Conservation (phyloP, 1,140 invertebrate species). For the Lucilia cuprina region DNA sequence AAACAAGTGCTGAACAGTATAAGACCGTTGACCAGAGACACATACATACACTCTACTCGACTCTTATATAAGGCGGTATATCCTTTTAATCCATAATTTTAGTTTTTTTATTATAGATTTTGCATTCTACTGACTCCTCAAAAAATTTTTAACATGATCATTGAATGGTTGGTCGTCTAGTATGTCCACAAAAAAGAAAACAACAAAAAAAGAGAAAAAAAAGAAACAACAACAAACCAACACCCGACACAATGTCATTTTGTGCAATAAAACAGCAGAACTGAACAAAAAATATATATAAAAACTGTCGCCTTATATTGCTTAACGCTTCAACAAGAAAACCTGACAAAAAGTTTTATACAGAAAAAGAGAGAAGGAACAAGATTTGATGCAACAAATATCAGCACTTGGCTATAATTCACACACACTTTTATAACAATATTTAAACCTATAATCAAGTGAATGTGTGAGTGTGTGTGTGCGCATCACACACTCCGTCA, state of each 20-base stretch:
- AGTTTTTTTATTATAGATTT: not conserved
- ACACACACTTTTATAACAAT: not conserved
- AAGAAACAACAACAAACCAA: conserved; percentile 17
- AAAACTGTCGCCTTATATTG: conserved; percentile 22
- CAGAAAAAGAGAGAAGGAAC: not conserved
- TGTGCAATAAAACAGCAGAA: not conserved
- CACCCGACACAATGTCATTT: conserved; percentile 26
- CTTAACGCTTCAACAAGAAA: conserved; percentile 1
- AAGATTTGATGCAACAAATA: conserved; percentile 7
- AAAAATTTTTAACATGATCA: not conserved
- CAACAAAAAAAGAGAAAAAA: not conserved
- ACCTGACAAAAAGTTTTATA: not conserved
- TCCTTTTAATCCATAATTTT: conserved; percentile 26
- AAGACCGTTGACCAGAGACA: not conserved
- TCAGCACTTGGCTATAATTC: conserved; percentile 1
- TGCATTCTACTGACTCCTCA: not conserved
- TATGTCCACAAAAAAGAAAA: not conserved
- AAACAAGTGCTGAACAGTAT: conserved; percentile 17
- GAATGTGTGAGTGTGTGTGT: not conserved
- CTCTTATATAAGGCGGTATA: conserved; percentile 13
- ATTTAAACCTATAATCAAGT: not conserved
- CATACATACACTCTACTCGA: not conserved
- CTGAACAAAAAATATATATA: conserved; percentile 2
- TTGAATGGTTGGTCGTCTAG: conserved; percentile 30
- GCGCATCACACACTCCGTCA: not conserved